Conservation (phyloP, 1,140 invertebrate genomes). For the Xylocopa sonorina region DNA sequence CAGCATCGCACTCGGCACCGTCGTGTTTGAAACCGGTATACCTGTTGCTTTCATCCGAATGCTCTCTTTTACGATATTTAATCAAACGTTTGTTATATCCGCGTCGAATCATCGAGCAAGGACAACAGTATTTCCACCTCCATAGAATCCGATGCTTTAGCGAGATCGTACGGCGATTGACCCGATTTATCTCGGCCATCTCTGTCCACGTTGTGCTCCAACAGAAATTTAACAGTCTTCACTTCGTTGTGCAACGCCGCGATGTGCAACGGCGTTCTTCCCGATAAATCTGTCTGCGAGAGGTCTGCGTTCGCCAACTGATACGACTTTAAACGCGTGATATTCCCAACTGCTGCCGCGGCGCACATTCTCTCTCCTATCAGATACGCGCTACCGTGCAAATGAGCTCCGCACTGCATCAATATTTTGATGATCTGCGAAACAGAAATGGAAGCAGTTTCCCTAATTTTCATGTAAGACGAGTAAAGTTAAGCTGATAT, state of each 20-base stretch:
- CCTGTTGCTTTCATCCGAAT: not conserved
- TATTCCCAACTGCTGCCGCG: constrained; percentile 84
- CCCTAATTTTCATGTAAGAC: not conserved
- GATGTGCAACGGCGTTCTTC: constrained; percentile 85
- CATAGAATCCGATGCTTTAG: constrained; percentile 68
- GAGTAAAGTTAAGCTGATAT: too few species aligned
- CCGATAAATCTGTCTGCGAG: constrained; percentile 83
- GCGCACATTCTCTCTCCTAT: constrained; percentile 85
- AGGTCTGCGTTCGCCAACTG: constrained; percentile 86
- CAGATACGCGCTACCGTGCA: constrained; percentile 80
- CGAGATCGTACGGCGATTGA: constrained; percentile 81
- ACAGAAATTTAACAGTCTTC: constrained; percentile 76
- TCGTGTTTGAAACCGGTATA: too few species aligned
- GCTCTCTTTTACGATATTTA: not conserved
- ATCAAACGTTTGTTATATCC: not conserved
- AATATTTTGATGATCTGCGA: constrained; percentile 83
- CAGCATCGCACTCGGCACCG: too few species aligned
- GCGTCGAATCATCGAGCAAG: too few species aligned
- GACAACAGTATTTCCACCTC: constrained; percentile 66
- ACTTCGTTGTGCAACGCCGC: constrained; percentile 81
- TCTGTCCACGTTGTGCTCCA: constrained; percentile 76
- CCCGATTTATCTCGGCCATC: constrained; percentile 78
- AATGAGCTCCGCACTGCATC: constrained; percentile 85
- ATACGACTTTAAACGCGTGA: constrained; percentile 84
- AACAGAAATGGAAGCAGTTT: not conserved